Base-by-base conservation (phyloP, 2,113 vertebrate genomes). In the Arothron firmamentum region DNA sequence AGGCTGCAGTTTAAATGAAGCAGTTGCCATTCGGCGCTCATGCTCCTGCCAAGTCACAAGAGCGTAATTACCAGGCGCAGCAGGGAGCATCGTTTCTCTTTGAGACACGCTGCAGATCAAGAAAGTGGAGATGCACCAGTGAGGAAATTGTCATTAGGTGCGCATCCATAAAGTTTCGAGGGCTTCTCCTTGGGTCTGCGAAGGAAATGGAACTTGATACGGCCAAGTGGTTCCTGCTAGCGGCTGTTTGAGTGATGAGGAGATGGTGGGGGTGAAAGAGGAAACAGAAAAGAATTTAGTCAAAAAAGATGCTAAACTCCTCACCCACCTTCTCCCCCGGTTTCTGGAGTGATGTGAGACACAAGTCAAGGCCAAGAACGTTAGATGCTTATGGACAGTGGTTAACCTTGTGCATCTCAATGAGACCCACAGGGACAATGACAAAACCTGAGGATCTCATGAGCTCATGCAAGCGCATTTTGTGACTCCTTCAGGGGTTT, bases 31-130 rank as follows among this genome's bases (percentile, higher is more conserved):
- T 77, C 41, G 42, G 69, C 52, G 43, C 45, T 60, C 45, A 45
- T 6, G 57, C 47, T 55, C 49, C 67, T 77, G 65, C 70, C 56
- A 61, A 75, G 74, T 70, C 72, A 68, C 67, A 52, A 57, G 45
- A 67, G 72, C 70, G 56, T 78, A 75, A 85, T 87, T 83, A 75
- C 57, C 19, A 59, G 60, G 15, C 72, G 41, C 80, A 77, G 74
- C 67, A 18, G 81, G 83, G 69, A 77, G 54, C 20, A 0, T 59
- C 31, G 6, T 72, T 66, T 64, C 75, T 75, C 70, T 82, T 62
- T 66, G 58, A 73, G 56, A 72, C 57, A 56, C 73, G 62, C 52
- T 80, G 80, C 67, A 70, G 50, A 79, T 79, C 14, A 58, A 52
- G 65, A 66, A 74, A 75, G 71, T 46, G 20, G 56, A 70, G 62